Conservation (phyloP, 2,113 vertebrate genomes). For the Corynorhinus townsendii region DNA sequence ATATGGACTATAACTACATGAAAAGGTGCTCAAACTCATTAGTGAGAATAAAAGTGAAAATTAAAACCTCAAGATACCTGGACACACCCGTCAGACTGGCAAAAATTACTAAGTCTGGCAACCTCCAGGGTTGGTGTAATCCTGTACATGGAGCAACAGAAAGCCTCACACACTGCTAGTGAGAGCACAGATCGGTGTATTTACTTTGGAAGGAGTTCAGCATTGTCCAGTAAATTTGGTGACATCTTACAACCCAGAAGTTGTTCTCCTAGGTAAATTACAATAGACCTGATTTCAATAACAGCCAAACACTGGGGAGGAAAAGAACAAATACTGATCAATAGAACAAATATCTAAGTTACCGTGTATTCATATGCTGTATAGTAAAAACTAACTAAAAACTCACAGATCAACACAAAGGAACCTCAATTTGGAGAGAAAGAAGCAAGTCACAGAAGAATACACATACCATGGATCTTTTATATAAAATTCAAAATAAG, state of each 20-base stretch:
- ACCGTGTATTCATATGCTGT: neutral
- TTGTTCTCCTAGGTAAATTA: neutral
- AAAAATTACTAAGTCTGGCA: neutral
- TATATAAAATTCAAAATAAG: neutral
- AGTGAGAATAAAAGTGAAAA: neutral
- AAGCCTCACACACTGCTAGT: neutral
- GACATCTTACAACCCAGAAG: neutral
- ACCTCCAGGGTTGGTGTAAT: neutral
- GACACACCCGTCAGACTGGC: neutral
- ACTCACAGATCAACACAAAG: neutral
- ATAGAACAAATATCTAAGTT: neutral
- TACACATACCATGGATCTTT: neutral
- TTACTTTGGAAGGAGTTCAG: neutral
- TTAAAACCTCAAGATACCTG: neutral
- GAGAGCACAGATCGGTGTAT: neutral
- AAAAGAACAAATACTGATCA: neutral
- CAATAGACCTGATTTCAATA: neutral
- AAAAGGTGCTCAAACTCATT: neutral
- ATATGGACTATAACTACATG: neutral
- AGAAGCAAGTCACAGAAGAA: neutral
- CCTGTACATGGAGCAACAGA: neutral
- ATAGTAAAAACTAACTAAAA: neutral
- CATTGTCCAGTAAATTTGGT: neutral
- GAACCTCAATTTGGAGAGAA: neutral
- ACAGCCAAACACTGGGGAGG: neutral